phyloP scores from a whole-genome alignment of 2,888 invertebrate species.

The Thymelicus acteon region DNA sequence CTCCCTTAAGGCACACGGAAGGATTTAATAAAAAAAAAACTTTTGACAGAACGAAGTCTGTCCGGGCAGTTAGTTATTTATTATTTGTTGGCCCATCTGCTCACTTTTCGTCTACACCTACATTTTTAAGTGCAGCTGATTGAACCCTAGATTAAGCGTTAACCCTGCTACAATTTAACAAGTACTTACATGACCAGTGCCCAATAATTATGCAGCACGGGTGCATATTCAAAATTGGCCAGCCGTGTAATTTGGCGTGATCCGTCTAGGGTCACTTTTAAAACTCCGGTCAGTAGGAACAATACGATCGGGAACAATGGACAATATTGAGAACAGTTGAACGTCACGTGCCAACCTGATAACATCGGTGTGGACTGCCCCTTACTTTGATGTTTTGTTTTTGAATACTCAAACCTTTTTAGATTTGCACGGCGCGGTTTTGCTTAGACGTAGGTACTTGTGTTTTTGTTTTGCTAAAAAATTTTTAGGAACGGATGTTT shows the following conservation, averaged over 20 bases:
- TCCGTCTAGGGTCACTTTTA: slow-evolving; percentile 27
- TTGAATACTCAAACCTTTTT: slow-evolving; percentile 8
- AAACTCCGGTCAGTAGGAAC: slow-evolving; percentile 29
- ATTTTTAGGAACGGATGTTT: too few relatives aligned
- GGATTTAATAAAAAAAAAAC: too few relatives aligned
- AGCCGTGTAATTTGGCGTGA: slow-evolving; percentile 25
- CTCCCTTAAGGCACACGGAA: too few relatives aligned
- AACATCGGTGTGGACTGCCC: slow-evolving; percentile 55
- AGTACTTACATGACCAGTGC: background rate
- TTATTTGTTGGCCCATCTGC: too few relatives aligned
- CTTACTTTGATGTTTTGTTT: slow-evolving; percentile 49
- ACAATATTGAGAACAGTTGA: slow-evolving; percentile 48
- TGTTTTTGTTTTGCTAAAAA: too few relatives aligned
- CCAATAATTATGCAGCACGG: slow-evolving; percentile 25
- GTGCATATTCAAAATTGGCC: slow-evolving; percentile 16
- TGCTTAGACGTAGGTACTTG: background rate
- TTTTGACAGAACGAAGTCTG: too few relatives aligned
- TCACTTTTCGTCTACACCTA: too few relatives aligned
- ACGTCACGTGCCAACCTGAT: slow-evolving; percentile 61
- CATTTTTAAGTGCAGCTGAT: too few relatives aligned
- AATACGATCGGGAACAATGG: slow-evolving; percentile 18
- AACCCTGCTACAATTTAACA: background rate
- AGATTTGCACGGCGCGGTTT: background rate
- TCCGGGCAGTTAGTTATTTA: too few relatives aligned
- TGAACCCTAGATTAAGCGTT: too few relatives aligned